A percentile compares a stretch with the other conserved stretches of the same genome.
Evolutionary conservation across 37 sponge, comb jelly and placozoan genomes (phyloP).

Genomic region (Beroe forskalii): DNA sequence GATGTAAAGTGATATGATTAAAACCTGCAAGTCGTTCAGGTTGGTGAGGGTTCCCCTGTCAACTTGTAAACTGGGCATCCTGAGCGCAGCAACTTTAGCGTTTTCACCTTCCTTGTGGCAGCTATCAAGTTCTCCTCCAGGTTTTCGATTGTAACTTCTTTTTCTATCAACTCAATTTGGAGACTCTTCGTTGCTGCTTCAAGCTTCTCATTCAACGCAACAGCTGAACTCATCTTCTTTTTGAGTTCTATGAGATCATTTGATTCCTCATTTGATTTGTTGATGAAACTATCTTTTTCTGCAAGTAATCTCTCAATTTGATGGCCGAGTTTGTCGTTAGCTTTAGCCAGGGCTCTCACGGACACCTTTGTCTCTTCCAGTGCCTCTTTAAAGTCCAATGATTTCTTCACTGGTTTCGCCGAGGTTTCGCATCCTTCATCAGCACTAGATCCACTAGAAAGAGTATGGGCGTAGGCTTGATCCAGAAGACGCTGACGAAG

Average conservation of each 20-base stretch:
- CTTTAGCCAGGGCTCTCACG: slow-evolving; percentile 45
- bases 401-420: neutral
- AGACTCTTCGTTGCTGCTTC: slow-evolving; percentile 22
- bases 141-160: neutral
- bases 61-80: neutral
- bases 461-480: slow-evolving; percentile 35
- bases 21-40: slow-evolving; percentile 16
- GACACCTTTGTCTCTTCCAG: slow-evolving; percentile 29
- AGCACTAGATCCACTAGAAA: neutral
- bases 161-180: slow-evolving; percentile 21
- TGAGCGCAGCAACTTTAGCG: neutral
- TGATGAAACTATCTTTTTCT: slow-evolving; percentile 24
- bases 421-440: neutral
- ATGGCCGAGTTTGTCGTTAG: slow-evolving; percentile 7
- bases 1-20: too few relatives aligned
- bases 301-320: slow-evolving; percentile 43
- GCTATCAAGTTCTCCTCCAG: neutral
- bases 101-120: neutral
- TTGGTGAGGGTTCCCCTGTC: neutral
- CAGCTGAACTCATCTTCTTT: neutral
- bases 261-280: neutral
- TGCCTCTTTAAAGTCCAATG: slow-evolving; percentile 2
- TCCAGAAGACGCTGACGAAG: slow-evolving; percentile 28
- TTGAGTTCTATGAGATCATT: neutral
- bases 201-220: slow-evolving; percentile 1